Evolutionary conservation across 2,797 vertebrate genomes (phyloP), one percentile per base, ranked within the genome.

Genomic region (Allobates femoralis): DNA sequence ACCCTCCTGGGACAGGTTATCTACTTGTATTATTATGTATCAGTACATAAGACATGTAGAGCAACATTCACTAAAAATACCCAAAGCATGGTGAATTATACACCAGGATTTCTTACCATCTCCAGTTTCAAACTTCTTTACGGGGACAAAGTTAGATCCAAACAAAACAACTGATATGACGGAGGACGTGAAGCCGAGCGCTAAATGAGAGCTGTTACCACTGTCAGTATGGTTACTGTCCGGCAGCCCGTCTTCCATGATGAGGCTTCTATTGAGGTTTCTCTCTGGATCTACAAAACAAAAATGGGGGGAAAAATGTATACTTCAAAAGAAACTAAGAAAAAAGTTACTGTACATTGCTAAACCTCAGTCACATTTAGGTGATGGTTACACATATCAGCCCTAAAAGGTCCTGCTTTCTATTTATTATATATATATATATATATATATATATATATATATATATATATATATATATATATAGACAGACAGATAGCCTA

Each of bases 111-210:
- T 34, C 90, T 95, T 92, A 98, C 97, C 97, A 89, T 99, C 97
- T 0, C 97, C 96, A 10, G 95, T 95, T 80, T 99, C 95, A 85
- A 95, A 94, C 83, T 94, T 96, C 91, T 99, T 99, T 30, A 98
- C 91, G 4, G 97, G 96, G 41, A 97, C 96, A 87, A 96, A 95
- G 80, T 95, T 97, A 91, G 96, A 97, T 21, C 97, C 97, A 87
- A 95, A 98, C 0, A 99, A 89, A 64, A 98, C 32, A 28, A 97
- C 92, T 2, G 96, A 94, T 79, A 94, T 37, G 16, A 92, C 7
- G 26, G 95, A 97, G 14, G 96, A 94, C 15, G 93, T n/a, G 64
- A 96, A 95, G 19, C 97, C 97, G 34, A 93, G 91, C 1, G 89
- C 89, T 0, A 96, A 90, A 67, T 94, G 90, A 37, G 94, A 94